Evolutionary conservation across 2,888 invertebrate genomes (phyloP).

Genomic region (Aphrophora alni): DNA sequence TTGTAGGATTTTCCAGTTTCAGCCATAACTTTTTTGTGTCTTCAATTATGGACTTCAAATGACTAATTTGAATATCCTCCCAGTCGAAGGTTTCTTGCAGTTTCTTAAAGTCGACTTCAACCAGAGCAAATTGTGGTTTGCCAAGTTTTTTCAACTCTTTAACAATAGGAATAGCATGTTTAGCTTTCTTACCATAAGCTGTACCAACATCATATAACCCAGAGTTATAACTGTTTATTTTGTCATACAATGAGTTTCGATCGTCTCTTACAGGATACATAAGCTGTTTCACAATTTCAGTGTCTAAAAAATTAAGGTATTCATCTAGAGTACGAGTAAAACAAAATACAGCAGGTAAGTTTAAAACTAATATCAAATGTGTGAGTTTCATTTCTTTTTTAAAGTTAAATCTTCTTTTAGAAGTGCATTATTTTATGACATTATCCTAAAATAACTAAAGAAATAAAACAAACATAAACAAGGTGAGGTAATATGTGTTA

Average conservation of each 20-base stretch:
- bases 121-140: not conserved
- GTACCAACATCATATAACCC: not conserved
- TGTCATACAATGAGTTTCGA: not conserved
- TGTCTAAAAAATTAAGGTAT: not conserved
- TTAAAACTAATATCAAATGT: too few species aligned
- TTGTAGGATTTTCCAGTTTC: not conserved
- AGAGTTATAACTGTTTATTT: not conserved
- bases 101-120: not conserved
- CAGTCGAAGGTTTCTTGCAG: not conserved
- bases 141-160: not conserved
- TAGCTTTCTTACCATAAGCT: not conserved
- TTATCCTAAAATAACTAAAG: too few species aligned
- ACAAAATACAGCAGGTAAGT: too few species aligned
- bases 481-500: too few species aligned
- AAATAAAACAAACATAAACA: too few species aligned
- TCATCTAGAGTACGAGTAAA: not conserved
- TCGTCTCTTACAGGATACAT: not conserved
- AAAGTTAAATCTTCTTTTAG: too few species aligned
- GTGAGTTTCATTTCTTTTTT: too few species aligned
- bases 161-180: not conserved
- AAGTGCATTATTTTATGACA: too few species aligned
- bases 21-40: not conserved
- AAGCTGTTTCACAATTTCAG: not conserved
- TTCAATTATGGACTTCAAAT: not conserved
- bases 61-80: not conserved